These are phyloP conservation scores for Hemaris fuciformis DNA, from an alignment of 2,888 invertebrate species.

Conservation along the genomic window DNA sequence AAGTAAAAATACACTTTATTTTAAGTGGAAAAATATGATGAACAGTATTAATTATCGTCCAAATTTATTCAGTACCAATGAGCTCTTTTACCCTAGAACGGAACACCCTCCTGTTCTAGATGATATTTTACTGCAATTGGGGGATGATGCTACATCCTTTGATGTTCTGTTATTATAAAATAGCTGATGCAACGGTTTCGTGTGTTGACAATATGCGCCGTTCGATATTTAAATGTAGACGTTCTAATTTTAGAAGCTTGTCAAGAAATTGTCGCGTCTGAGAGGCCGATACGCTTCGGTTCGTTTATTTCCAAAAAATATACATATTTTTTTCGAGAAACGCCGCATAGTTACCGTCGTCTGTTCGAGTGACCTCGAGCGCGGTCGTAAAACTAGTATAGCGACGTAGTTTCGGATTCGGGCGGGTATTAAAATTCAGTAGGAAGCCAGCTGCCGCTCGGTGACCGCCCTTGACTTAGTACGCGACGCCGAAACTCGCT, in stretches of 20 bases:
- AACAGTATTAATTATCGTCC: too few species aligned
- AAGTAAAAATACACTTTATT: background rate
- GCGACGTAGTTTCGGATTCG: constrained; percentile 54
- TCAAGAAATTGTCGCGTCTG: constrained; percentile 11
- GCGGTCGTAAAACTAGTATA: constrained; percentile 58
- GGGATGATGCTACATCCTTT: background rate
- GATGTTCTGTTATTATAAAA: background rate
- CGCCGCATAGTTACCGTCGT: constrained; percentile 39
- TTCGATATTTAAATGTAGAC: background rate
- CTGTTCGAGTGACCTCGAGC: constrained; percentile 53
- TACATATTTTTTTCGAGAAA: constrained; percentile 7
- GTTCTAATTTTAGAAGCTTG: constrained; percentile 5
- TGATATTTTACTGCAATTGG: background rate
- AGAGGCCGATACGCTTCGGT: constrained; percentile 4
- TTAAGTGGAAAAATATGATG: background rate
- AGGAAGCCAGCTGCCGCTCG: constrained; percentile 60
- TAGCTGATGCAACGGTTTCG: background rate
- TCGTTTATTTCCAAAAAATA: constrained; percentile 8
- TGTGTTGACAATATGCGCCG: constrained; percentile 6
- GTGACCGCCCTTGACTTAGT: constrained; percentile 73
- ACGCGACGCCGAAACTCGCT: constrained; percentile 33
- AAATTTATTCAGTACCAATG: too few species aligned
- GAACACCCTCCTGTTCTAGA: too few species aligned
- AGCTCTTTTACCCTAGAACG: too few species aligned
- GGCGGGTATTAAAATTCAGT: constrained; percentile 62